phyloP scores from a whole-genome alignment of 2,888 invertebrate species.

The Azorinus chamasolen region DNA sequence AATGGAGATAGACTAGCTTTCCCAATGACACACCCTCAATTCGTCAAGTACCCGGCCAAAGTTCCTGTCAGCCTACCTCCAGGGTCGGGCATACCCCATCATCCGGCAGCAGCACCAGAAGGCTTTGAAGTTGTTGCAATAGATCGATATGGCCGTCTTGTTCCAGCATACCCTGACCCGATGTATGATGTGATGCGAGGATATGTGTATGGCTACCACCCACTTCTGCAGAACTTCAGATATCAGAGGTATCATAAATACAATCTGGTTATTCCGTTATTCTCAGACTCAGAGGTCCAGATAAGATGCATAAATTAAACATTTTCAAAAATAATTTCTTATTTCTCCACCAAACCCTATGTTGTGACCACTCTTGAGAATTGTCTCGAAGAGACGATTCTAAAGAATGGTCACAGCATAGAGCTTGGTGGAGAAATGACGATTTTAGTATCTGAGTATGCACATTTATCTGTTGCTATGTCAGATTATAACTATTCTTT shows the following conservation, averaged over 20 bases:
- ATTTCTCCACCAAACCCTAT: not conserved
- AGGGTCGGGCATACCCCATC: constrained; percentile 36
- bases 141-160: constrained; percentile 68
- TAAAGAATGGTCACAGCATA: too few species aligned
- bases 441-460: too few species aligned
- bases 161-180: constrained; percentile 59
- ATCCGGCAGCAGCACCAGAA: constrained; percentile 22
- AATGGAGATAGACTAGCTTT: not conserved
- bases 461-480: too few species aligned
- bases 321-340: not conserved
- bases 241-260: constrained; percentile 68
- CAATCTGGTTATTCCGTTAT: too few species aligned
- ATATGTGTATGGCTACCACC: constrained; percentile 63
- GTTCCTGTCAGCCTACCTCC: constrained; percentile 52
- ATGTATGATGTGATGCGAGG: constrained; percentile 66
- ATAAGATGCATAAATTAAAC: too few species aligned
- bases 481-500: too few species aligned
- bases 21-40: constrained; percentile 10
- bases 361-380: too few species aligned
- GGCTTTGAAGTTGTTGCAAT: constrained; percentile 61
- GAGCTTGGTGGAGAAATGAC: too few species aligned
- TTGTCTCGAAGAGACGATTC: too few species aligned
- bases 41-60: constrained; percentile 54
- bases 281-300: too few species aligned
- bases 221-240: constrained; percentile 56